Evolutionary conservation across 1,140 invertebrate species (phyloP).

Genomic region (Drosophila ercepeae): DNA sequence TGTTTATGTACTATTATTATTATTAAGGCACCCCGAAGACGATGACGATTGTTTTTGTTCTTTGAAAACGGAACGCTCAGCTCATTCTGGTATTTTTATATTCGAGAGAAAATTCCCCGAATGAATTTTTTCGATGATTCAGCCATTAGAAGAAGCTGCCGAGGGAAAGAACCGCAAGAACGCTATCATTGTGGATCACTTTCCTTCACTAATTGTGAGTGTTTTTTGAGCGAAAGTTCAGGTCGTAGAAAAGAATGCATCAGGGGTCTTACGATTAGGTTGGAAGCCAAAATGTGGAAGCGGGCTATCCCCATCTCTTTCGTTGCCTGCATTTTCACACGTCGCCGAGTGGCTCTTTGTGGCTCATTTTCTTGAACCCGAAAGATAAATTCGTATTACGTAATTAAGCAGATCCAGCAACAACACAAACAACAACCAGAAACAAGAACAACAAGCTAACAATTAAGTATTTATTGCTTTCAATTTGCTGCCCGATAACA

Average conservation of each 20-base stretch:
- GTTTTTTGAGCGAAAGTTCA: too few species aligned
- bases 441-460: slow-evolving; percentile 35
- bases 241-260: too few species aligned
- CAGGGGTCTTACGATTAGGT: too few species aligned
- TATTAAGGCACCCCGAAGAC: slow-evolving; percentile 17
- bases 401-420: slow-evolving; percentile 54
- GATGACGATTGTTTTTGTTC: slow-evolving; percentile 5
- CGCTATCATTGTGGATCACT: not conserved
- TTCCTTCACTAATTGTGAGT: not conserved
- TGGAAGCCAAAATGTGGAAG: too few species aligned
- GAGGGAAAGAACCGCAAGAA: too few species aligned
- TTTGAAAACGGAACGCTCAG: not conserved
- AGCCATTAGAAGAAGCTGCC: not conserved
- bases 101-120: not conserved
- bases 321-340: too few species aligned
- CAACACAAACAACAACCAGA: slow-evolving; percentile 4
- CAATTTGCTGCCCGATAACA: slow-evolving; percentile 72
- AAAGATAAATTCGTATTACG: slow-evolving; percentile 71
- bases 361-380: slow-evolving; percentile 29
- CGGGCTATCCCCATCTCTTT: too few species aligned
- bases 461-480: slow-evolving; percentile 80
- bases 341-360: too few species aligned
- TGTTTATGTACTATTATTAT: slow-evolving; percentile 37
- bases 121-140: not conserved
- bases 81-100: not conserved